A percentile compares a stretch with the other conserved stretches of the same genome.
Conservation (phyloP, 2,113 vertebrate genomes). For the Cynoglossus semilaevis region DNA sequence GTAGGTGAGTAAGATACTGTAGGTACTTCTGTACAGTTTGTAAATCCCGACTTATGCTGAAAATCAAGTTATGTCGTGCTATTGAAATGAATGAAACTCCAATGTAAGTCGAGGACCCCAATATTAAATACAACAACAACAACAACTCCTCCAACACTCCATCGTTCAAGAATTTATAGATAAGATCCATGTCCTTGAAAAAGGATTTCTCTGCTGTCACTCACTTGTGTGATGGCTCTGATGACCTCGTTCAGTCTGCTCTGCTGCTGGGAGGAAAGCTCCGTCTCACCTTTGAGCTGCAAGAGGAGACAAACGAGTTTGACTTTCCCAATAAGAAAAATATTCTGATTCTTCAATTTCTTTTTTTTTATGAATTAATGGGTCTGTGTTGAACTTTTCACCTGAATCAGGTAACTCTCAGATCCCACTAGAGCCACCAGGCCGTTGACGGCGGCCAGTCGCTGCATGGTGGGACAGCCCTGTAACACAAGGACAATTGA, state of each 20-base stretch:
- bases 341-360: background rate
- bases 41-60: too few relatives aligned
- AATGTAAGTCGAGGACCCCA: too few relatives aligned
- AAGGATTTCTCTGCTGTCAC: background rate
- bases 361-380: too few relatives aligned
- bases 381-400: slow-evolving; percentile 49
- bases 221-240: slow-evolving; percentile 86
- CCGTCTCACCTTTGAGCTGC: slow-evolving; percentile 83
- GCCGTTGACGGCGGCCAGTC: slow-evolving; percentile 89
- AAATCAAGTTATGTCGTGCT: too few relatives aligned
- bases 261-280: slow-evolving; percentile 86
- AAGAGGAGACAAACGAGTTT: background rate
- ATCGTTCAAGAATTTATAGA: too few relatives aligned
- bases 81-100: too few relatives aligned
- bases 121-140: too few relatives aligned
- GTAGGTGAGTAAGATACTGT: too few relatives aligned
- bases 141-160: too few relatives aligned
- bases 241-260: slow-evolving; percentile 89
- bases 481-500: slow-evolving; percentile 51
- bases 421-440: slow-evolving; percentile 90
- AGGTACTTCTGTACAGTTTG: too few relatives aligned
- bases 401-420: slow-evolving; percentile 85
- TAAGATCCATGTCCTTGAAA: too few relatives aligned
- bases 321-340: background rate
- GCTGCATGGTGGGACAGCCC: slow-evolving; percentile 93